Evolutionary conservation across 2,797 vertebrate genomes (phyloP), one percentile per base, ranked within the genome.

Genomic region (Sandelia bainsii): DNA sequence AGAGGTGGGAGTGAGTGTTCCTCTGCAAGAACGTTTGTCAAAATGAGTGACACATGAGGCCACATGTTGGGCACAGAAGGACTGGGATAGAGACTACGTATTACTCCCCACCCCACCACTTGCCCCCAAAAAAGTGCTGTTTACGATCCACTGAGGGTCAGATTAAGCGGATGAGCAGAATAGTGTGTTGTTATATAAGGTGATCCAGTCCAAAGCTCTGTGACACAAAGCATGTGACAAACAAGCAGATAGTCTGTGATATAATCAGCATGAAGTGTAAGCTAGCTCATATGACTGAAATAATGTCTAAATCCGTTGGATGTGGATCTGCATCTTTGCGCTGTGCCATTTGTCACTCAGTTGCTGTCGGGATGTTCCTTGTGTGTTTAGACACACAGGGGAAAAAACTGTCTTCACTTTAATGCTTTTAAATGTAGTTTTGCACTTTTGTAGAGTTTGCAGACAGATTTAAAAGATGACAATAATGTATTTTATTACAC

Each of bases 151-250:
- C 39, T 72, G 54, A 69, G 75, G 65, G 62, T 77, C 80, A 80
- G 89, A 91, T 91, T 90, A 85, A 85, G 72, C 82, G 75, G 76
- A 86, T 83, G 81, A 84, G 82, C 82, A 87, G 77, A 88, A 87
- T 61, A 77, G 72, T 80, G 79, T 59, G 69, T 84, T 85, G 89
- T 92, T 91, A 86, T 80, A 81, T 89, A 92, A 92, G 76, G 76
- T 85, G 83, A 89, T 90, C 46, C 65, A 39, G 66, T 69, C 67
- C 49, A 87, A 91, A 89, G 87, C 87, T 82, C 72, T 75, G 62
- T 77, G 81, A 85, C 76, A 80, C 81, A 84, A 87, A 91, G 75
- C 85, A 80, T 88, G 84, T 81, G 79, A 87, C 53, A 8, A 78
- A 85, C 71, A 76, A 70, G 75, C 68, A 75, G 79, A 82, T 79